Conservation (phyloP, 2,797 vertebrate genomes). For the Propithecus perrieri region DNA sequence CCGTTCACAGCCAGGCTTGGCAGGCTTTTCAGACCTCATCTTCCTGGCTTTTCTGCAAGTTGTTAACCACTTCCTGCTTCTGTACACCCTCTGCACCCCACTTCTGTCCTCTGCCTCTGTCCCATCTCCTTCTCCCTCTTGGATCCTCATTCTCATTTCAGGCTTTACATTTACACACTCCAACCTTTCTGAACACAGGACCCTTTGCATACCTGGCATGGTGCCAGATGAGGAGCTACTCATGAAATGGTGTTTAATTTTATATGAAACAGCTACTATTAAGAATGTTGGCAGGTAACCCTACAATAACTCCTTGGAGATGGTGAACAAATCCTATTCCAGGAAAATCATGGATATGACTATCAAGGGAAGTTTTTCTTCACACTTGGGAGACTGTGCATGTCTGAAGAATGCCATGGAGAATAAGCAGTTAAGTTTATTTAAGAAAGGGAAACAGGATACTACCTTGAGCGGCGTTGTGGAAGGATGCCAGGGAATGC, state of each 20-base stretch:
- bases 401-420: background rate
- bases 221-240: background rate
- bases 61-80: constrained; percentile 50
- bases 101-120: background rate
- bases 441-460: background rate
- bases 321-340: background rate
- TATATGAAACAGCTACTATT: constrained; percentile 2
- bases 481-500: background rate
- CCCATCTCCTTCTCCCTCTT: background rate
- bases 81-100: background rate
- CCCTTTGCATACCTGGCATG: background rate
- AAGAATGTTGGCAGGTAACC: background rate
- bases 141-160: background rate
- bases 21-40: background rate
- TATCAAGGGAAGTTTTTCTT: background rate
- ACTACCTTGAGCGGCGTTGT: background rate
- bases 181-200: background rate
- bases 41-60: background rate
- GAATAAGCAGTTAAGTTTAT: background rate
- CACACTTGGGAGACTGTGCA: background rate
- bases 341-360: background rate
- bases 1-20: background rate
- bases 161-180: background rate
- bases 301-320: background rate
- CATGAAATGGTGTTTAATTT: background rate